These are phyloP conservation scores for Myathropa florea DNA, from an alignment of 2,888 invertebrate genomes.

Conservation along the genomic window DNA sequence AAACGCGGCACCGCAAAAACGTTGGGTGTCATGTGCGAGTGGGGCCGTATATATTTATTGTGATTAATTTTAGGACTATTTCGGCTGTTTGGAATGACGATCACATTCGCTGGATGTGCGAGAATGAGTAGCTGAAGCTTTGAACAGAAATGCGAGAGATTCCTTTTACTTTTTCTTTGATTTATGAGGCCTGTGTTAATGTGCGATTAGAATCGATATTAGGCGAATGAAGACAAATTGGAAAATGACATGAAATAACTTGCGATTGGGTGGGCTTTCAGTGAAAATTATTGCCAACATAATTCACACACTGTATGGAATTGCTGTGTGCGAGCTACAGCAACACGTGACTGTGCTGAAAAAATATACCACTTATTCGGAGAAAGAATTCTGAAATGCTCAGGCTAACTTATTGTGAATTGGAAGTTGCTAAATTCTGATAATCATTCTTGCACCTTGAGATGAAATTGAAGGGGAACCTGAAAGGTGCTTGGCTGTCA, in stretches of 20 bases:
- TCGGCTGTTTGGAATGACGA: neutral
- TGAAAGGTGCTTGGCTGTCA: too few relatives aligned
- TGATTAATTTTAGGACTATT: conserved; percentile 62
- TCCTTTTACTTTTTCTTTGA: conserved; percentile 26
- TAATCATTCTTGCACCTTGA: too few relatives aligned
- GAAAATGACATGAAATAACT: conserved; percentile 20
- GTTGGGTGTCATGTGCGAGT: conserved; percentile 22
- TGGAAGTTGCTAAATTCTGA: too few relatives aligned
- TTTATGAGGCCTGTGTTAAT: conserved; percentile 48
- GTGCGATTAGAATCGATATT: conserved; percentile 57
- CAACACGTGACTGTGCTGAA: neutral
- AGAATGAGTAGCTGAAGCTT: neutral
- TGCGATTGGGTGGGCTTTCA: conserved; percentile 27
- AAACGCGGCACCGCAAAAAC: conserved; percentile 69
- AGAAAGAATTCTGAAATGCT: too few relatives aligned
- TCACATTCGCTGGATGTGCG: neutral
- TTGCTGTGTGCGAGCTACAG: neutral
- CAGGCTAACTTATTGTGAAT: too few relatives aligned
- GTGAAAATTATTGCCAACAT: conserved; percentile 17
- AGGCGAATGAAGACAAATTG: conserved; percentile 67
- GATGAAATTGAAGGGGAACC: too few relatives aligned
- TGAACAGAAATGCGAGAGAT: conserved; percentile 30
- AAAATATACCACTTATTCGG: too few relatives aligned
- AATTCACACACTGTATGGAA: neutral
- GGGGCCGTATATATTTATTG: conserved; percentile 43